phyloP scores from a whole-genome alignment of 2,113 vertebrate genomes.

The Phoxinus phoxinus region DNA sequence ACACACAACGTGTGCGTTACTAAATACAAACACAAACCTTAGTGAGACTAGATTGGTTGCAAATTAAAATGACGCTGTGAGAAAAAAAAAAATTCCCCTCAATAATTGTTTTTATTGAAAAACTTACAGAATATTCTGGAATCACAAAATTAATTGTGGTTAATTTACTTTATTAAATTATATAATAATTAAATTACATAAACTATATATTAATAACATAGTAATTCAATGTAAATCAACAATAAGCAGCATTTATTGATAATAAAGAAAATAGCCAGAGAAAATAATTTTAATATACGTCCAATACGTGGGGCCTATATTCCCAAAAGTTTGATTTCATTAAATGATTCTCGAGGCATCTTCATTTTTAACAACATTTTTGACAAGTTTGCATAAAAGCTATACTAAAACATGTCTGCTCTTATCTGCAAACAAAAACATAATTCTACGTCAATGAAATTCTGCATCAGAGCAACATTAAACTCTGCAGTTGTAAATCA shows the following conservation, averaged over 20 bases:
- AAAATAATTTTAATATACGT: not conserved
- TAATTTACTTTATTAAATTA: not conserved
- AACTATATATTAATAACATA: not conserved
- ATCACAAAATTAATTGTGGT: not conserved
- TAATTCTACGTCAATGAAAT: not conserved
- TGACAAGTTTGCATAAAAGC: not conserved
- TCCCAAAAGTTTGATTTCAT: not conserved
- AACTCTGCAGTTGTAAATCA: not conserved
- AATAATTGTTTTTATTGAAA: not conserved
- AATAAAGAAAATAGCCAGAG: not conserved
- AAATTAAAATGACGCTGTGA: not conserved
- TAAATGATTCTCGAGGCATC: not conserved
- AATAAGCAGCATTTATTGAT: no score
- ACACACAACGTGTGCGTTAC: not conserved
- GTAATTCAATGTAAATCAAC: not conserved
- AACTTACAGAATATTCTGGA: not conserved
- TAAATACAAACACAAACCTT: not conserved
- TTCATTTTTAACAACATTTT: not conserved
- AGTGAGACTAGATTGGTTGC: not conserved
- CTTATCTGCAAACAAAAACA: not conserved
- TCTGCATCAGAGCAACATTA: not conserved
- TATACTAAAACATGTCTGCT: not conserved
- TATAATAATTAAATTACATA: no score
- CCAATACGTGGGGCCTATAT: no score
- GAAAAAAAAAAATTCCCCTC: no score